Base-by-base conservation (phyloP, 2,888 invertebrate genomes). In the Pogonocherus hispidulus region DNA sequence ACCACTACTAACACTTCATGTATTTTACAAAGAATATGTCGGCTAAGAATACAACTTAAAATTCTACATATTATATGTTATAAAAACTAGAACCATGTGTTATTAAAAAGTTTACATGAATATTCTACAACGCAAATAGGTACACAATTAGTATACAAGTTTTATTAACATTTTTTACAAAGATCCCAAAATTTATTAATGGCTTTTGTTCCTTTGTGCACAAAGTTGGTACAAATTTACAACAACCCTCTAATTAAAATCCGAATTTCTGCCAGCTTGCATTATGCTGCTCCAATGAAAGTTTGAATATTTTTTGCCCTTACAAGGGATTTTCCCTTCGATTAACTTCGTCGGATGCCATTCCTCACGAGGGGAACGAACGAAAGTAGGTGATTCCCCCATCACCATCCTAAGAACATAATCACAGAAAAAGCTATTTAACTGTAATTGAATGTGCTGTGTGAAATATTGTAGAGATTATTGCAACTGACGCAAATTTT, bases 291-390 rank as follows among this genome's bases (percentile, higher is more conserved):
- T 55, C 19, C 37, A 54, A 32, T 32, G 54, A 55, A 37, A 55
- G 54, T 55, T 55, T 37, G 35, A 55, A 55, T 37, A 55, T 37
- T 37, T 55, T 35, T 35, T 19, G n/a, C 37, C 22, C 22, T 47
- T 55, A 19, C 41, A 55, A 55, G 55, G n/a, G 55, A 55, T 55
- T 55, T 55, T 55, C 55, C 55, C 20, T 35, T 55, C 55, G 55
- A 22, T 54, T 54, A 37, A 54, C 32, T 35, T 47, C 22, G 47
- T 47, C 35, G 32, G 35, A 55, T 8, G 55, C 52, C 52, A 35
- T 54, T 32, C 11, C 52, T 54, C 35, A 22, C 37, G 37, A 35
- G 55, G 35, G 37, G 55, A 22, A 14, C 20, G 18, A 14, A 41
- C 14, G 14, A 55, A 11, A 27, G 18, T 37, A n/a, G 14, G 32